phyloP scores from a whole-genome alignment of 2,113 vertebrate genomes.

The Ageneiosus marmoratus region DNA sequence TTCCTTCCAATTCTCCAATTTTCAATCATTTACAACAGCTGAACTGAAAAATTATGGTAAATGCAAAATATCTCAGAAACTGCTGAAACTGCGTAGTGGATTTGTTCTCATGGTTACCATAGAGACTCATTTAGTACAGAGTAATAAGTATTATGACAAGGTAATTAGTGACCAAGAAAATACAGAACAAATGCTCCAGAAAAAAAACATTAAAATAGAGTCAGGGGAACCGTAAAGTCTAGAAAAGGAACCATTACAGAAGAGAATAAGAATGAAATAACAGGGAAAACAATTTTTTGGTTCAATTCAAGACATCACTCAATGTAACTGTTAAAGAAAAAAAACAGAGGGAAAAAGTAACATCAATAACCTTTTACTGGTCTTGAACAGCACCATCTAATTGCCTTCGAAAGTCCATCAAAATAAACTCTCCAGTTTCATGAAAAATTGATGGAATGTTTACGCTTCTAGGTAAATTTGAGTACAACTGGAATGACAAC shows the following conservation, averaged over 20 bases:
- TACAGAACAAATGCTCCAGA: neutral
- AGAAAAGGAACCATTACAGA: neutral
- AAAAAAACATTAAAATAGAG: no score
- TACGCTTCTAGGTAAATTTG: constrained; percentile 42
- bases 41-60: constrained; percentile 31
- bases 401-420: constrained; percentile 43
- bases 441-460: constrained; percentile 65
- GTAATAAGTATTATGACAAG: neutral
- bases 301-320: constrained; percentile 59
- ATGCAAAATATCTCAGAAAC: constrained; percentile 9
- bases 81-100: constrained; percentile 12
- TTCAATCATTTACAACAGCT: constrained; percentile 5
- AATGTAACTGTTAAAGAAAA: constrained; percentile 61
- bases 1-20: neutral
- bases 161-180: neutral
- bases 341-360: constrained; percentile 45
- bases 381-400: constrained; percentile 56
- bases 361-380: constrained; percentile 50
- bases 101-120: constrained; percentile 23
- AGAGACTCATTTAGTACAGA: constrained; percentile 12
- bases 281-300: neutral
- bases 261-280: constrained; percentile 5
- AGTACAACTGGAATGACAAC: constrained; percentile 54
- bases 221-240: neutral
- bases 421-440: constrained; percentile 45